Evolutionary conservation across 2,797 vertebrate genomes (phyloP).

Genomic region (Agapornis canus): DNA sequence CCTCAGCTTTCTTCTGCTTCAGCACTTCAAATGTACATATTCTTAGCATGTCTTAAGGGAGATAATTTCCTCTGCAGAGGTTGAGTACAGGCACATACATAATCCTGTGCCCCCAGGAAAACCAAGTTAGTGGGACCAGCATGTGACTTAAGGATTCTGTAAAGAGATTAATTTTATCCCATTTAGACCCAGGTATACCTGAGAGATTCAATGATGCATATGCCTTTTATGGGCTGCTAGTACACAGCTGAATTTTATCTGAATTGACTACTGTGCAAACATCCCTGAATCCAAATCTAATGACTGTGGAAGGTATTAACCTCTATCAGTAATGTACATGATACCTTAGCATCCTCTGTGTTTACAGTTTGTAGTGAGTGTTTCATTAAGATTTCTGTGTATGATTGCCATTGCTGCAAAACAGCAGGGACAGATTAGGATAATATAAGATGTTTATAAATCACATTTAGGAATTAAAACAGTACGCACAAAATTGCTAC

Average conservation of each 20-base stretch:
- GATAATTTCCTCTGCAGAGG: background rate
- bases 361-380: slow-evolving; percentile 19
- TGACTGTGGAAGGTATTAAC: slow-evolving; percentile 14
- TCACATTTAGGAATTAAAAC: slow-evolving; percentile 40
- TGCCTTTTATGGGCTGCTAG: background rate
- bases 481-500: background rate
- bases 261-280: slow-evolving; percentile 17
- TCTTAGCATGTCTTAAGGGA: background rate
- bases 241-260: slow-evolving; percentile 16
- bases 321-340: background rate
- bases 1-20: background rate
- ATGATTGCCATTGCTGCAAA: background rate
- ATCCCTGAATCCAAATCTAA: slow-evolving; percentile 1
- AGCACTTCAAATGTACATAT: background rate
- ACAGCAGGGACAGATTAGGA: slow-evolving; percentile 24
- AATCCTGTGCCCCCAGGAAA: background rate
- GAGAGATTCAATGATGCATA: background rate
- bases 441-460: slow-evolving; percentile 22
- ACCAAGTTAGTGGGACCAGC: background rate
- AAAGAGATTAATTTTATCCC: background rate
- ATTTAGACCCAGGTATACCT: background rate
- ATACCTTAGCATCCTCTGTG: slow-evolving; percentile 4
- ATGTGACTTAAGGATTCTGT: background rate
- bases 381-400: slow-evolving; percentile 43
- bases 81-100: rapidly evolving